Conservation (phyloP, 2,113 vertebrate species). For the Microcebus ravelobensis region DNA sequence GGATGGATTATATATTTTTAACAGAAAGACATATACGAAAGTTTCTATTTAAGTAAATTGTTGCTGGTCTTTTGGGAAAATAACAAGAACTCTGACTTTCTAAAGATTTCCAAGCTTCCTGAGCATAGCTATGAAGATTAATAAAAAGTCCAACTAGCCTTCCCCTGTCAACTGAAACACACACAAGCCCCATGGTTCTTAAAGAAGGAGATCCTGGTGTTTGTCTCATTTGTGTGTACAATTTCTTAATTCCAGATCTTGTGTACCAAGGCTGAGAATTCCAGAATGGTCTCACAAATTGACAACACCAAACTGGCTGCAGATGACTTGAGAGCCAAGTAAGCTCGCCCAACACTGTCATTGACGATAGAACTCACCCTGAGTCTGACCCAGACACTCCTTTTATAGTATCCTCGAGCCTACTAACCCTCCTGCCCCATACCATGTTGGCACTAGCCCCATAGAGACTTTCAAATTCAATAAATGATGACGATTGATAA, state of each 20-base stretch:
- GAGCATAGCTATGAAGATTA: background rate
- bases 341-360: conserved; percentile 62
- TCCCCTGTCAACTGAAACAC: background rate
- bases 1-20: background rate
- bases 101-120: background rate
- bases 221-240: conserved; percentile 70
- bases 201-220: conserved; percentile 46
- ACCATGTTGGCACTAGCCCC: background rate
- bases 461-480: background rate
- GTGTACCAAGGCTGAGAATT: conserved; percentile 81
- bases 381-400: background rate
- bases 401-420: background rate
- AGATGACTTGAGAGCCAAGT: conserved; percentile 84
- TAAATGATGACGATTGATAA: background rate
- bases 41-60: background rate
- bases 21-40: background rate
- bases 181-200: conserved; percentile 8
- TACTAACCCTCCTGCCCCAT: background rate
- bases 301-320: conserved; percentile 83
- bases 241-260: conserved; percentile 82
- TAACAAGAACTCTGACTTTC: background rate
- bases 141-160: background rate
- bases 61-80: background rate
- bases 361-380: background rate
- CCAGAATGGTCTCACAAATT: conserved; percentile 81